phyloP scores from a whole-genome alignment of 2,888 invertebrate species.

The Coenonympha glycerion region DNA sequence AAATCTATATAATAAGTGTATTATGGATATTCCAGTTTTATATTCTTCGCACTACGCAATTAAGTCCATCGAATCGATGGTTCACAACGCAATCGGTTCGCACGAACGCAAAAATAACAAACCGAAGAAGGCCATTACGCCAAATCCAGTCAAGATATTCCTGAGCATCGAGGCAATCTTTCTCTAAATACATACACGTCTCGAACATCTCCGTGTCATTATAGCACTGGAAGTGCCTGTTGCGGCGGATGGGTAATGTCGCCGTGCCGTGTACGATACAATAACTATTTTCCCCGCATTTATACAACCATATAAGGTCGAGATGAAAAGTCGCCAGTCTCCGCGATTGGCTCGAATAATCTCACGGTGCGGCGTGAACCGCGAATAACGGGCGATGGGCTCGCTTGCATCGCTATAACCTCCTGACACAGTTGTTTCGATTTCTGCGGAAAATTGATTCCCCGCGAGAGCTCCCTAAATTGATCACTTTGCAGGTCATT shows the following conservation, averaged over 20 bases:
- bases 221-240: constrained; percentile 15
- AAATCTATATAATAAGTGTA: no score
- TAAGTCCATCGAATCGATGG: no score
- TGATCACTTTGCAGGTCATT: no score
- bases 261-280: constrained; percentile 22
- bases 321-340: constrained; percentile 52
- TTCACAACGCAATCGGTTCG: no score
- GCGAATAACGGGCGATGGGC: constrained; percentile 49
- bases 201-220: constrained; percentile 10
- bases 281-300: constrained; percentile 33
- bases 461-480: constrained; percentile 11
- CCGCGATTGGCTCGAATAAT: constrained; percentile 63
- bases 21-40: no score
- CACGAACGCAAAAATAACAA: neutral
- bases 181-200: constrained; percentile 10
- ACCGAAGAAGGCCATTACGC: constrained; percentile 6
- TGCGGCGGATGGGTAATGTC: constrained; percentile 16
- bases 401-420: constrained; percentile 64
- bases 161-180: constrained; percentile 2
- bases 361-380: constrained; percentile 59
- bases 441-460: constrained; percentile 63
- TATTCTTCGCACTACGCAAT: no score
- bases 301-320: constrained; percentile 49
- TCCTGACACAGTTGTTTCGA: constrained; percentile 59
- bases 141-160: no score